These are phyloP conservation scores for Apamea crenata DNA, from an alignment of 2,888 invertebrate genomes.

Conservation along the genomic window DNA sequence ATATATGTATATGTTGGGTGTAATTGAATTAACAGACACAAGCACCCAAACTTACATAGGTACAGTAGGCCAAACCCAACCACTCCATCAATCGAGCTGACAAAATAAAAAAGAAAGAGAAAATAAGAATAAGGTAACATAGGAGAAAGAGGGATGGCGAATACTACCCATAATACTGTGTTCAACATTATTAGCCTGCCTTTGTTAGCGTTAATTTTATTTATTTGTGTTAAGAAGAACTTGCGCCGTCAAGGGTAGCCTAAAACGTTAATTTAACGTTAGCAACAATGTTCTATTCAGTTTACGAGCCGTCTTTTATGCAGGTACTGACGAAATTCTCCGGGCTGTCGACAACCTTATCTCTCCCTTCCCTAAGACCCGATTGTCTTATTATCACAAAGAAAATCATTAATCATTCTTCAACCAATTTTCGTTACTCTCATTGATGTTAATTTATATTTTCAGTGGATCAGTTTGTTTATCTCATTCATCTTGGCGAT, in stretches of 20 bases:
- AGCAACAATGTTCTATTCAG: slow-evolving; percentile 50
- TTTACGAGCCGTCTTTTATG: slow-evolving; percentile 33
- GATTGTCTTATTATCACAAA: slow-evolving; percentile 57
- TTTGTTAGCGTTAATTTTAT: slow-evolving; percentile 36
- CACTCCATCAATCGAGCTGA: slow-evolving; percentile 19
- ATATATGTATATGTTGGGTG: not conserved
- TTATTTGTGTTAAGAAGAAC: slow-evolving; percentile 47
- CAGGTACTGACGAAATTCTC: slow-evolving; percentile 47
- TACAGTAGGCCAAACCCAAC: not conserved
- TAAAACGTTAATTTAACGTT: slow-evolving; percentile 34
- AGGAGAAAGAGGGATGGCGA: slow-evolving; percentile 8
- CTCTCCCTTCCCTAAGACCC: slow-evolving; percentile 31
- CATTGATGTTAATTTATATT: slow-evolving; percentile 69
- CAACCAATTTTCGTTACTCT: slow-evolving; percentile 58
- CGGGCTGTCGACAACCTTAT: slow-evolving; percentile 35
- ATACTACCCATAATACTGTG: slow-evolving; percentile 19
- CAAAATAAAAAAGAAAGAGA: slow-evolving; percentile 20
- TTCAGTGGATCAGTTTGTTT: slow-evolving; percentile 71
- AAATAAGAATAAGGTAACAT: not conserved
- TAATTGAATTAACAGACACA: not conserved
- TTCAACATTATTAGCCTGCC: slow-evolving; percentile 20
- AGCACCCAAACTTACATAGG: not conserved
- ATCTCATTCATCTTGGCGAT: slow-evolving; percentile 75
- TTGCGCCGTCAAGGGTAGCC: slow-evolving; percentile 24
- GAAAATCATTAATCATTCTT: slow-evolving; percentile 64